Evolutionary conservation across 2,113 vertebrate species (phyloP).

Genomic region (Cyprinus carpio): DNA sequence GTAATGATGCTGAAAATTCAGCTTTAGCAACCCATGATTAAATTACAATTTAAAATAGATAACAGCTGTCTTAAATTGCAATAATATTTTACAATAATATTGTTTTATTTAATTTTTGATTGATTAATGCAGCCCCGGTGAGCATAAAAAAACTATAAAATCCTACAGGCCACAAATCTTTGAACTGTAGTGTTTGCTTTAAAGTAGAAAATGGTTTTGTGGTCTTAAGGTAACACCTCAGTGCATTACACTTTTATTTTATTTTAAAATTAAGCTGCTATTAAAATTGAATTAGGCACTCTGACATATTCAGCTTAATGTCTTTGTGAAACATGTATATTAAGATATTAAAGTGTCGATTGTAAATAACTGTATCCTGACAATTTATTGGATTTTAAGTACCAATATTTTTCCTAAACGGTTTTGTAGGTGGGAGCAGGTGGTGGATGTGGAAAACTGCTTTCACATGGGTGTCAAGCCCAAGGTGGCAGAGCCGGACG

Average conservation of each 20-base stretch:
- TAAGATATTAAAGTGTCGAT: neutral
- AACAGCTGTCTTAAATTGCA: no score
- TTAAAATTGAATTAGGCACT: neutral
- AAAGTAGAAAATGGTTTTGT: neutral
- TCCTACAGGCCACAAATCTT: neutral
- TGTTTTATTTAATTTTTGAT: neutral
- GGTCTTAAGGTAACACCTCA: neutral
- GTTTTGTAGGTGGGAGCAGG: constrained; percentile 87
- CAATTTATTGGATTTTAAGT: neutral
- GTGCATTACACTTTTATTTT: no score
- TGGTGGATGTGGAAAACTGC: constrained; percentile 88
- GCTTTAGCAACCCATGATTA: no score
- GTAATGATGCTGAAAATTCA: no score
- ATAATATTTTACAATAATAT: neutral
- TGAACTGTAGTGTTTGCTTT: neutral
- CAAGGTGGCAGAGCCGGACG: constrained; percentile 81
- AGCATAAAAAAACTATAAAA: no score
- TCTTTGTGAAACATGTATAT: neutral
- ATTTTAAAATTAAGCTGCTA: neutral
- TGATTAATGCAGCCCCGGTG: no score
- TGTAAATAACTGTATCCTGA: neutral
- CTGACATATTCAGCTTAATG: neutral
- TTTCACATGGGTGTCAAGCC: constrained; percentile 85
- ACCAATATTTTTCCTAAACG: neutral
- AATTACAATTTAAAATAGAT: no score